Evolutionary conservation across 1,140 invertebrate genomes (phyloP), one percentile per base, ranked within the genome.

Genomic region (Elymnias hypermnestra): DNA sequence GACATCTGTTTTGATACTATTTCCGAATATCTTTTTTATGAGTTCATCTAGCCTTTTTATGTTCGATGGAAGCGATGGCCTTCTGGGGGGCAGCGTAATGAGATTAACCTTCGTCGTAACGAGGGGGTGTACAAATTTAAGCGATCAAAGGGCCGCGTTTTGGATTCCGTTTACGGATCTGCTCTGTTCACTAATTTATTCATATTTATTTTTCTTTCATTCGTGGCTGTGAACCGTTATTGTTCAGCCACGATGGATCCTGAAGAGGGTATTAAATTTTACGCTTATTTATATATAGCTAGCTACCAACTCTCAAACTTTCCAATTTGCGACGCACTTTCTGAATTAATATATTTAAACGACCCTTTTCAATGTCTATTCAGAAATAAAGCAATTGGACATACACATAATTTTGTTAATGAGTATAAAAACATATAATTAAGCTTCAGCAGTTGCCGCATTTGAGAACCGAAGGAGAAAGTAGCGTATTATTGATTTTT

Each of bases 71-170:
- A 58, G 47, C 38, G 46, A 39, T 41, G 38, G 42, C 18, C 56
- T 45, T 53, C 50, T 53, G 39, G 48, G 22, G 35, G 43, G 23
- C 33, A 21, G 7, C 25, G 28, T 50, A 58, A 54, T 46, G 25
- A 50, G 56, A 58, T 58, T 54, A 50, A 58, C 42, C 46, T 58
- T 58, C 45, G 28, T 25, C 36, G 41, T 57, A 53, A 53, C 50
- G 45, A 53, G 54, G 25, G 40, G 40, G 44, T 42, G 43, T 44
- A 49, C 35, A 45, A 53, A 41, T 45, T 53, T 41, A 29, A 31
- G 35, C 48, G 48, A 43, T 51, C 48, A 51, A 51, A 51, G 35
- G 22, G 15, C 26, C 35, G 48, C 33, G 23, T 36, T 38, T 43
- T 33, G 48, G 48, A 37, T 43, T 19, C 39, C 9, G 44, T 38